Evolutionary conservation across 2,797 vertebrate species (phyloP).

Genomic region (Psittacula echo): DNA sequence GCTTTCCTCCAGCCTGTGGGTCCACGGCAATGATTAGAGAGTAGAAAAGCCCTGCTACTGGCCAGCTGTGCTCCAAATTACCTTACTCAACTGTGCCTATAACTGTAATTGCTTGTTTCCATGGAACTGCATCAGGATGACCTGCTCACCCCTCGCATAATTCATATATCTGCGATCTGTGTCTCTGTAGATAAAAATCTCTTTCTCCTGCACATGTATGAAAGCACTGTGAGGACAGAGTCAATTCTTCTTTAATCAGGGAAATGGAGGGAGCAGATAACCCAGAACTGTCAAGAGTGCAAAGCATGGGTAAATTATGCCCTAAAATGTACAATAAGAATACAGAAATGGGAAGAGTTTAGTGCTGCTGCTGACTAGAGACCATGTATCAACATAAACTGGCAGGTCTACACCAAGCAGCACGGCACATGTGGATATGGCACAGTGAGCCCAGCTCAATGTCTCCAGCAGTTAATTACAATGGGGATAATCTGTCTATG

Average conservation of each 20-base stretch:
- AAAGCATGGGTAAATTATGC: background rate
- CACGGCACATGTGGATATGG: no score
- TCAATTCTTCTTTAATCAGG: background rate
- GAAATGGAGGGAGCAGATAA: background rate
- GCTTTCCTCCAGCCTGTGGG: slow-evolving; percentile 30
- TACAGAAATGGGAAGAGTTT: background rate
- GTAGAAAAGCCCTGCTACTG: slow-evolving; percentile 46
- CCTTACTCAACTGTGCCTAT: slow-evolving; percentile 19
- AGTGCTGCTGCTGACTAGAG: background rate
- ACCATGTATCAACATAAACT: background rate
- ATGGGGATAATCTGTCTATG: background rate
- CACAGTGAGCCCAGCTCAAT: background rate
- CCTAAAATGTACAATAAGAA: background rate
- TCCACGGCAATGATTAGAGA: slow-evolving; percentile 42
- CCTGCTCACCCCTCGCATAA: slow-evolving; percentile 12
- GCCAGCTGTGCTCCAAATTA: slow-evolving; percentile 47
- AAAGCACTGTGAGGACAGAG: background rate
- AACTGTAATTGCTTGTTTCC: slow-evolving; percentile 44
- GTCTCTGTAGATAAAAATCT: slow-evolving; percentile 1
- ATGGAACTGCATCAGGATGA: slow-evolving; percentile 42
- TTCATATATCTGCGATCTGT: background rate
- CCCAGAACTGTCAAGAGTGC: background rate
- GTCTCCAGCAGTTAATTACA: background rate
- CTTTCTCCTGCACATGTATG: background rate
- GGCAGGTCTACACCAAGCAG: background rate